phyloP scores from a whole-genome alignment of 2,797 vertebrate species.

The Tokudaia tokunoshimensis region DNA sequence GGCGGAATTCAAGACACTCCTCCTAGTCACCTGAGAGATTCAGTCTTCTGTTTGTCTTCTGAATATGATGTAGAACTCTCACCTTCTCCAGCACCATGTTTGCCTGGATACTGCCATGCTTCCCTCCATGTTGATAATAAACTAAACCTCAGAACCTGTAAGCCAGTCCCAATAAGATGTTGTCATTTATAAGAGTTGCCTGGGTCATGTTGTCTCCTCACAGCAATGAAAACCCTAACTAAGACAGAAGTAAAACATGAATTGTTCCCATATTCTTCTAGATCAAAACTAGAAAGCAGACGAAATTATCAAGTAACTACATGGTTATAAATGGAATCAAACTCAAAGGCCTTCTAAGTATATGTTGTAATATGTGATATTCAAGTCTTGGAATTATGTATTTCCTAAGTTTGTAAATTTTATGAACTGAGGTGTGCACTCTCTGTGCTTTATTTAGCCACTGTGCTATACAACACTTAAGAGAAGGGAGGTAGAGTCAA shows the following conservation, averaged over 20 bases:
- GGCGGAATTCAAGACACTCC: neutral
- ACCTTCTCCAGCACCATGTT: neutral
- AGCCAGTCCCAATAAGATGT: neutral
- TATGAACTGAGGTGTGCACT: neutral
- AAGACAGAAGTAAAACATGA: neutral
- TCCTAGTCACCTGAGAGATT: neutral
- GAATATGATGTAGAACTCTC: neutral
- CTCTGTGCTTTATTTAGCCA: neutral
- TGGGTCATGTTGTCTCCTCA: neutral
- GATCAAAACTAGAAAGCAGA: neutral
- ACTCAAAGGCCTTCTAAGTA: slow-evolving; percentile 31
- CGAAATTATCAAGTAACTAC: neutral
- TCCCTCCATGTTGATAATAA: neutral
- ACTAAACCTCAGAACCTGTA: neutral
- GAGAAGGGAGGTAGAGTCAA: neutral
- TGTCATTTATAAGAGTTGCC: neutral
- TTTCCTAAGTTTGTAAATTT: neutral
- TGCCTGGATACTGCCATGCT: neutral
- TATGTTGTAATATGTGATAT: neutral
- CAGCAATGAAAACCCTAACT: neutral
- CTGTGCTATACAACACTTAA: neutral
- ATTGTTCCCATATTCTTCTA: neutral
- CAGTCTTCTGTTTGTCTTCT: neutral
- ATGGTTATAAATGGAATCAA: slow-evolving; percentile 20
- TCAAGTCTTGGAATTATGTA: neutral